phyloP scores from a whole-genome alignment of 2,113 vertebrate genomes.

The Pterophyllum scalare region DNA sequence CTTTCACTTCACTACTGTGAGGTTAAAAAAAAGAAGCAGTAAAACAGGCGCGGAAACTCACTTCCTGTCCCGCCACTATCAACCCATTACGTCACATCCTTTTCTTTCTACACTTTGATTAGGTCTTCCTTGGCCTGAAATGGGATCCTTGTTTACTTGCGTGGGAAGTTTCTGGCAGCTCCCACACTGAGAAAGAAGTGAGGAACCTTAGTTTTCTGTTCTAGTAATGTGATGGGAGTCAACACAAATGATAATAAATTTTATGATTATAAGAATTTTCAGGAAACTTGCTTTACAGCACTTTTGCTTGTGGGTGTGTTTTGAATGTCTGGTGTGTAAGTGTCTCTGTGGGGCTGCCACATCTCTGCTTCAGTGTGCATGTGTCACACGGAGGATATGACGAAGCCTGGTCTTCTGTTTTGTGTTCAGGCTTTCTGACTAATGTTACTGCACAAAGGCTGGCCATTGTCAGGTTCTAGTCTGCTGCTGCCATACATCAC shows the following conservation, averaged over 20 bases:
- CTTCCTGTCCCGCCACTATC: slow-evolving; percentile 69
- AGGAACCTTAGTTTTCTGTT: background rate
- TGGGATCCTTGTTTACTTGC: slow-evolving; percentile 23
- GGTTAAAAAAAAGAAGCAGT: background rate
- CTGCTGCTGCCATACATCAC: slow-evolving; percentile 41
- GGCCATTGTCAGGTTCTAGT: slow-evolving; percentile 53
- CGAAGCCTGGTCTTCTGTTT: slow-evolving; percentile 22
- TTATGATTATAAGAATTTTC: background rate
- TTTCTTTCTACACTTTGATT: slow-evolving; percentile 12
- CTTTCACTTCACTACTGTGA: slow-evolving; percentile 22
- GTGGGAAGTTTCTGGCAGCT: background rate
- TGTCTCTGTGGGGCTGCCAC: slow-evolving; percentile 2
- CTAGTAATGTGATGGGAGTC: background rate
- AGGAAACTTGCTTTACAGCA: background rate
- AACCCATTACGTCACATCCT: slow-evolving; percentile 61
- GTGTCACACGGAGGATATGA: slow-evolving; percentile 55
- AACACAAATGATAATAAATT: background rate
- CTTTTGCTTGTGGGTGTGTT: background rate
- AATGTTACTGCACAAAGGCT: slow-evolving; percentile 55
- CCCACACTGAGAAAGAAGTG: background rate
- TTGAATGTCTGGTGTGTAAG: background rate
- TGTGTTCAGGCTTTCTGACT: slow-evolving; percentile 53
- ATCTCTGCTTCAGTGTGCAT: slow-evolving; percentile 18
- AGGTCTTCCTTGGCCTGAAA: slow-evolving; percentile 34
- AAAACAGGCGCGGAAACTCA: slow-evolving; percentile 51